Evolutionary conservation across 2,888 invertebrate species (phyloP), one percentile per base, ranked within the genome.

Genomic region (Chrysolina americana): DNA sequence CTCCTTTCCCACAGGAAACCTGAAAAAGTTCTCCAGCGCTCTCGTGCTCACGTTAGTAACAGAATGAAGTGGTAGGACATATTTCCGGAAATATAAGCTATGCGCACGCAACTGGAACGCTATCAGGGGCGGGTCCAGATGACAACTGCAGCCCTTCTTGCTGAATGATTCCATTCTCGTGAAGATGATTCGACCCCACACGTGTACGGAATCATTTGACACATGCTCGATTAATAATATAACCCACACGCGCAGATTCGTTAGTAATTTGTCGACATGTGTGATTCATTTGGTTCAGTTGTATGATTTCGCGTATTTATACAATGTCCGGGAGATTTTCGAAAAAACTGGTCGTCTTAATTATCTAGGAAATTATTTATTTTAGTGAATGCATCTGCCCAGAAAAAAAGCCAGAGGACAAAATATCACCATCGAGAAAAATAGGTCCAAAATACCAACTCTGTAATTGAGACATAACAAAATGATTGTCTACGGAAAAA

Each of bases 51-150:
- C n/a, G 47, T 9, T 28, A 15, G 28, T 13, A 56, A 10, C 21
- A 23, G 56, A 23, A n/a, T n/a, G 59, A 23, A 28, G 15, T 59
- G 6, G 59, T 59, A 36, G 59, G 59, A 1, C 59, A 59, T 59
- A 36, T 59, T 28, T 59, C 59, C 59, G 59, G 59, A 59, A 8
- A 59, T 59, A 28, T 15, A 23, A 10, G 23, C 28, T 59, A 17
- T 59, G 59, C 59, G 59, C 10, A 59, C 59, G 59, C 59, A 59
- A 36, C 59, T n/a, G 36, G 10, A 36, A 23, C 5, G 28, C 15
- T 28, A 28, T 59, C 59, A 59, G 59, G n/a, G 59, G 59, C 59
- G 59, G 59, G n/a, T 17, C 28, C 10, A 59, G 50, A 50, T n/a
- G 50, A 44, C n/a, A 50, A 19, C 11, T 19, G 19, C 19, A n/a